phyloP scores from a whole-genome alignment of 2,888 invertebrate species.

The Holacanthella duospinosa region DNA sequence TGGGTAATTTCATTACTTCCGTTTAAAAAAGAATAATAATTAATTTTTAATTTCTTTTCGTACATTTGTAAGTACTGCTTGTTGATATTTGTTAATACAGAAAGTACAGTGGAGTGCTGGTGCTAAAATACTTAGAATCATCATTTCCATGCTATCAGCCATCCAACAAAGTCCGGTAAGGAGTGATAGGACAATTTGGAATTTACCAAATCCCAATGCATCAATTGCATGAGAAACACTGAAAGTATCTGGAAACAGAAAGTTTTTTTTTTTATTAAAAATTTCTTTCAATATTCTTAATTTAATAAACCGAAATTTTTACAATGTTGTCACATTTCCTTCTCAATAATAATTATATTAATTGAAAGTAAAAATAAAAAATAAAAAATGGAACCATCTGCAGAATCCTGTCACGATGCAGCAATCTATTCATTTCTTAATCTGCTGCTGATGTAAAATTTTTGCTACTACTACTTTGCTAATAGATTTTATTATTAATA shows the following conservation, averaged over 20 bases:
- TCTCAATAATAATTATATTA: too few relatives aligned
- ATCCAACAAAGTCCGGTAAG: conserved; percentile 85
- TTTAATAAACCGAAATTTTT: too few relatives aligned
- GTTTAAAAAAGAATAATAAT: neutral
- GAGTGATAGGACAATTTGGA: conserved; percentile 74
- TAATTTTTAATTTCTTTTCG: conserved; percentile 14
- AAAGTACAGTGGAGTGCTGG: conserved; percentile 91
- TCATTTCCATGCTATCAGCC: conserved; percentile 99
- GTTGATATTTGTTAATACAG: conserved; percentile 80
- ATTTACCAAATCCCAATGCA: conserved; percentile 76
- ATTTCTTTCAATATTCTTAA: neutral
- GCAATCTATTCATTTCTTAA: too few relatives aligned
- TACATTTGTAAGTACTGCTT: conserved; percentile 84
- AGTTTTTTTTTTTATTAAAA: too few relatives aligned
- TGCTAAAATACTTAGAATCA: conserved; percentile 82
- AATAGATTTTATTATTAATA: too few relatives aligned
- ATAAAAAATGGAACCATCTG: too few relatives aligned
- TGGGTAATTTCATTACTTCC: neutral
- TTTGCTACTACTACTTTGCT: too few relatives aligned
- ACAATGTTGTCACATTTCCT: too few relatives aligned
- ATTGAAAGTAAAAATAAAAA: too few relatives aligned
- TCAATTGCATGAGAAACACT: conserved; percentile 79
- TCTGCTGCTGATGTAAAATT: too few relatives aligned
- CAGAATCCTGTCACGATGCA: too few relatives aligned
- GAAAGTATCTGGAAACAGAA: conserved; percentile 64